These are phyloP conservation scores for Umimayanthus kanabou DNA, from an alignment of 92 coral and sea anemone genomes.

Conservation along the genomic window DNA sequence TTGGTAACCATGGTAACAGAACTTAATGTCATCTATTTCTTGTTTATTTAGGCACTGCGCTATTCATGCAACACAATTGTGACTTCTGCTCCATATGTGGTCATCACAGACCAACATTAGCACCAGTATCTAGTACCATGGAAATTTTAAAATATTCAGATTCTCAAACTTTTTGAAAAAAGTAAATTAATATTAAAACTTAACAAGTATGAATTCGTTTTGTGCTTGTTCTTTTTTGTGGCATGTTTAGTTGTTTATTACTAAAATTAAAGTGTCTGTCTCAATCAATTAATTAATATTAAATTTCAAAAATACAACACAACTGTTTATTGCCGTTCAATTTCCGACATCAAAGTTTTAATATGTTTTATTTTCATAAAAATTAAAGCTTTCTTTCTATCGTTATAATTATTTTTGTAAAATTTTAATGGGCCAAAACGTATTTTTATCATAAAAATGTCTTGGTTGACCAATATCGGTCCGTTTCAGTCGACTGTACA, in stretches of 20 bases:
- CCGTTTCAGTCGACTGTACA: background rate
- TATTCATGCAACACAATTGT: too few species aligned
- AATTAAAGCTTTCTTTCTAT: background rate
- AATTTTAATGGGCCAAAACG: background rate
- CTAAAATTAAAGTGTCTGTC: background rate
- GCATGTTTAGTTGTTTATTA: too few species aligned
- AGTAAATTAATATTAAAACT: too few species aligned
- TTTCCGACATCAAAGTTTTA: background rate
- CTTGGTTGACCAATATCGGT: background rate
- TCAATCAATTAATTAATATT: background rate
- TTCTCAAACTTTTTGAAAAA: background rate
- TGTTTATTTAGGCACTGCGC: too few species aligned
- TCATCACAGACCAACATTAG: too few species aligned
- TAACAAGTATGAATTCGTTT: background rate
- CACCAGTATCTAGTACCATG: background rate
- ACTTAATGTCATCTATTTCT: too few species aligned
- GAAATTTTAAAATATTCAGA: too few species aligned
- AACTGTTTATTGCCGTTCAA: slow-evolving; percentile 2
- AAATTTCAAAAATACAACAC: background rate
- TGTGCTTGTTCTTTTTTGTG: background rate
- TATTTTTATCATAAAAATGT: too few species aligned
- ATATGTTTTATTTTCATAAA: too few species aligned
- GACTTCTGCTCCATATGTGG: too few species aligned
- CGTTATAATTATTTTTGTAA: background rate
- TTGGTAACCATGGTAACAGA: too few species aligned